These are phyloP conservation scores for Oxycera nigricornis DNA, from an alignment of 2,888 invertebrate genomes.

Conservation along the genomic window DNA sequence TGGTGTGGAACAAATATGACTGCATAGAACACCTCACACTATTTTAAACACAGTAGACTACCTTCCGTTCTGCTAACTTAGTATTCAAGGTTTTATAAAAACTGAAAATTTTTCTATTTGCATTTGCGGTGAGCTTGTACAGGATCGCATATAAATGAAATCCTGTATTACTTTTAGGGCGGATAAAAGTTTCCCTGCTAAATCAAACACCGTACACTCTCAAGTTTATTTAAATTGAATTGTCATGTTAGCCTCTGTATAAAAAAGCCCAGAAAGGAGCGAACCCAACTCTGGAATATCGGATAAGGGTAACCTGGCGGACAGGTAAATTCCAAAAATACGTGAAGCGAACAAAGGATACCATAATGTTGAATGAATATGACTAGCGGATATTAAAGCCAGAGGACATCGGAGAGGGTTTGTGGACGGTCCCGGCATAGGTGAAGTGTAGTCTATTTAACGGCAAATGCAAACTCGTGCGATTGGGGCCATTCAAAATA, in stretches of 20 bases:
- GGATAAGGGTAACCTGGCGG: constrained; percentile 4
- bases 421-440: not conserved
- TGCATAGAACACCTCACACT: no score
- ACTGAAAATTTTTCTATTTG: not conserved
- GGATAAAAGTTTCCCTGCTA: constrained; percentile 27
- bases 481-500: constrained; percentile 21
- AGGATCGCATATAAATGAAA: constrained; percentile 43
- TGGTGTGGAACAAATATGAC: no score
- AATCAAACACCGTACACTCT: constrained; percentile 43
- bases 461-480: constrained; percentile 12
- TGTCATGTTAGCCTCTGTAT: constrained; percentile 44
- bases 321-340: constrained; percentile 33
- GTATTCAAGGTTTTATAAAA: no score
- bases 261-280: not conserved
- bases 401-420: not conserved
- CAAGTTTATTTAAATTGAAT: constrained; percentile 48
- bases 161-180: constrained; percentile 43
- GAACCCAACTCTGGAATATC: not conserved
- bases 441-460: constrained; percentile 14
- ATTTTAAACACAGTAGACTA: no score
- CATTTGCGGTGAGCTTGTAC: not conserved
- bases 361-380: constrained; percentile 38
- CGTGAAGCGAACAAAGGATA: constrained; percentile 37
- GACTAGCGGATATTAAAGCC: constrained; percentile 31
- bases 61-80: no score